Base-by-base conservation (phyloP, 1,140 invertebrate species). In the Babylonia areolata region DNA sequence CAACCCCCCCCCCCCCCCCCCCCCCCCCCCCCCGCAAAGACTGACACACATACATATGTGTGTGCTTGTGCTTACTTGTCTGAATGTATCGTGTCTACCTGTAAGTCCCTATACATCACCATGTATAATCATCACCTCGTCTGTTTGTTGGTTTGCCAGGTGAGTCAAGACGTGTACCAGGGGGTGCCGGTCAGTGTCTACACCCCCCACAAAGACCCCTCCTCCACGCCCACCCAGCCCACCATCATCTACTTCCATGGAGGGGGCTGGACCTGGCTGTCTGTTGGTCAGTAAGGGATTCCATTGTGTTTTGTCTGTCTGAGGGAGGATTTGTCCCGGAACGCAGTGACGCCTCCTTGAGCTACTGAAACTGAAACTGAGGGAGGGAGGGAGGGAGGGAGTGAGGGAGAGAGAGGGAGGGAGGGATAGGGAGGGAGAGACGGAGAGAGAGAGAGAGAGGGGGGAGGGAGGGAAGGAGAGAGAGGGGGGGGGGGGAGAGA, bases 191-290 rank as follows among this genome's bases (percentile, higher is more conserved):
- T 91, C 20, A 89, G 87, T 40, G 86, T 89, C 6, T 90, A 90
- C 81, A 87, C 87, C 23, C 89, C 89, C 3, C 73, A 77, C n/a
- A 71, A 73, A 3, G 20, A 20, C 20, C 17, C 58, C 17, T 69
- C 51, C 17, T 64, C 33, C 31, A 84, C 84, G n/a, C 58, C 31
- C 12, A 75, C 75, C n/a, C 86, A 86, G 42, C 91, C 91, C 17
- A 90, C 89, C 20, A 88, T 93, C 35, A 86, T 93, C 12, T 93
- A 92, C 82, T 89, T 93, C 31, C 92, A 93, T 79, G 92, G 92
- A 0, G 92, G 92, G 6, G 92, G 92, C 11, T 93, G 92, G 92
- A 90, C 91, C 1, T 92, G 91, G 90, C 86, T 91, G 28, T 88
- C 90, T 64, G 91, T 90, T 3, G 89, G 92, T 92, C 77, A 87